Percentiles rank a stretch among this genome's conserved stretches.
phyloP scores from a whole-genome alignment of 2,888 invertebrate species.

The Calameuta pallipes region DNA sequence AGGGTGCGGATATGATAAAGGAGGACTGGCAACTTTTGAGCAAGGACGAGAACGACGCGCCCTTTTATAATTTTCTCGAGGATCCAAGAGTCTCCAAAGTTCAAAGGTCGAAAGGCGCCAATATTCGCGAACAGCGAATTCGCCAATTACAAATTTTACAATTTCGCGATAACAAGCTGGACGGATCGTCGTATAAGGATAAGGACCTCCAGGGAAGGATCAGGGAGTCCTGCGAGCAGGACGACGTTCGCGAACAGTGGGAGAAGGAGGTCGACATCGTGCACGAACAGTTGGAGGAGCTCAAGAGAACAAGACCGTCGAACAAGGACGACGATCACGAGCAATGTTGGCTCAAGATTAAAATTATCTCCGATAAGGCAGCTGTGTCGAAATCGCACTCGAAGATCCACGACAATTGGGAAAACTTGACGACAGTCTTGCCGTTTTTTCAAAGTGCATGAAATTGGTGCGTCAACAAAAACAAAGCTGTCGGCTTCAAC shows the following conservation, averaged over 20 bases:
- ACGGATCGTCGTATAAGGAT: not conserved
- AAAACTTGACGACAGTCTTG: slow-evolving; percentile 10
- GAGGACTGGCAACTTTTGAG: slow-evolving; percentile 70
- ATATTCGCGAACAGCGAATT: not conserved
- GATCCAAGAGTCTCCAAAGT: not conserved
- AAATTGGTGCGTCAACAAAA: no score
- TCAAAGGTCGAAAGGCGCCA: not conserved
- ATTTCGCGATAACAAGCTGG: not conserved
- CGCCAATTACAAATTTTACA: not conserved
- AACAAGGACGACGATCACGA: not conserved
- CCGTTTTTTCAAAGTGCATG: not conserved
- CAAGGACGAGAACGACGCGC: not conserved
- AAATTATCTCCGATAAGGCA: slow-evolving; percentile 11
- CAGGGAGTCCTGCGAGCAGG: slow-evolving; percentile 15
- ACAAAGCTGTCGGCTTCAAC: no score
- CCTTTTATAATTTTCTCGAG: not conserved
- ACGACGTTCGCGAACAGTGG: slow-evolving; percentile 21
- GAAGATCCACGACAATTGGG: slow-evolving; percentile 7
- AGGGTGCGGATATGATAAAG: slow-evolving; percentile 85
- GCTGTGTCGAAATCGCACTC: not conserved
- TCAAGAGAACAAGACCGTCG: slow-evolving; percentile 13
- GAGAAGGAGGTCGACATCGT: slow-evolving; percentile 20
- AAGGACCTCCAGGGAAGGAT: not conserved
- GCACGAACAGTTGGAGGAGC: slow-evolving; percentile 11
- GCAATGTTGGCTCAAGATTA: slow-evolving; percentile 9